Percentiles rank a stretch among this genome's conserved stretches.
These are phyloP conservation scores for Gymnoscopelus microlampas DNA, from an alignment of 2,797 vertebrate species.

Conservation along the genomic window DNA sequence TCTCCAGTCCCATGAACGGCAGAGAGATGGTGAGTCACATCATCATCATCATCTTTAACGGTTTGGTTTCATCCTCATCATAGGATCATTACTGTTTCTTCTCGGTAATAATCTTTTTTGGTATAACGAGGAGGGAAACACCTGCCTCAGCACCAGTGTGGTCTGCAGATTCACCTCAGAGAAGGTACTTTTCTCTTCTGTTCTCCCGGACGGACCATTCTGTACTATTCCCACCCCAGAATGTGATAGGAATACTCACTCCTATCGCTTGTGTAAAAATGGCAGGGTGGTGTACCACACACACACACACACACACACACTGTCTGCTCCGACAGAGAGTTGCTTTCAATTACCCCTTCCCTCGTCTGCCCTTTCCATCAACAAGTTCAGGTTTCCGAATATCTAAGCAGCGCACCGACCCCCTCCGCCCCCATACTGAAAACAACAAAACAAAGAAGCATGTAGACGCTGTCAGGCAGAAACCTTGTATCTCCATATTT, in stretches of 20 bases:
- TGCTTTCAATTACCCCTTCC: constrained; percentile 72
- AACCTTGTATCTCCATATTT: not conserved
- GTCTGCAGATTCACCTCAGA: no score
- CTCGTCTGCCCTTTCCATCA: constrained; percentile 65
- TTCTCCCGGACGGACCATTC: no score
- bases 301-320: constrained; percentile 35
- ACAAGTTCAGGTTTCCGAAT: constrained; percentile 49
- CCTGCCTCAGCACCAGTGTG: no score
- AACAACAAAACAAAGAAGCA: no score
- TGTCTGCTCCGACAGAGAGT: constrained; percentile 58
- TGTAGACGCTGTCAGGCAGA: not conserved
- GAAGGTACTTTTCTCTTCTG: no score
- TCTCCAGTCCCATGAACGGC: constrained; percentile 44
- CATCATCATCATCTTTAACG: constrained; percentile 18
- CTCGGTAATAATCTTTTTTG: constrained; percentile 7
- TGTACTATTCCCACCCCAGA: no score
- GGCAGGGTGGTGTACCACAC: no score
- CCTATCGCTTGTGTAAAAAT: no score
- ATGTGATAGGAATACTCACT: no score
- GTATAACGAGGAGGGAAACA: constrained; percentile 38
- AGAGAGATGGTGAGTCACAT: constrained; percentile 47
- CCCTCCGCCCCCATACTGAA: no score
- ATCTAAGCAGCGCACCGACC: constrained; percentile 33
- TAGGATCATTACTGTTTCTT: constrained; percentile 36
- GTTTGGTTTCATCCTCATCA: constrained; percentile 1